A percentile compares a stretch with the other conserved stretches of the same genome.
phyloP scores from a whole-genome alignment of 2,113 vertebrate species.

The Phalacrocorax carbo region DNA sequence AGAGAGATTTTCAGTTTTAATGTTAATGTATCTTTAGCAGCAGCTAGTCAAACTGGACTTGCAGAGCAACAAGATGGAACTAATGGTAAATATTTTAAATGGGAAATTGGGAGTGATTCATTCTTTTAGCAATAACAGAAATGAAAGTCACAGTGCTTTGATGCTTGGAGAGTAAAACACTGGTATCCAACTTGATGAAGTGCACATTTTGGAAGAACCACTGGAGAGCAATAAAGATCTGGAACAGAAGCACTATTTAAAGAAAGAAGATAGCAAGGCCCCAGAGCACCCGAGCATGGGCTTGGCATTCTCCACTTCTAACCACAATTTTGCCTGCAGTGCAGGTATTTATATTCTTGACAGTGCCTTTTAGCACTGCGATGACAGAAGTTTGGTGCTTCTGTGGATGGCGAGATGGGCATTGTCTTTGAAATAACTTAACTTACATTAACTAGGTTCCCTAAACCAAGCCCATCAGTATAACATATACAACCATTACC shows the following conservation, averaged over 20 bases:
- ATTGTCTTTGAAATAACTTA: not conserved
- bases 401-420: not conserved
- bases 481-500: not conserved
- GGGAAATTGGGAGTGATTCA: not conserved
- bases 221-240: not conserved
- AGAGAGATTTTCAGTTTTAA: not conserved
- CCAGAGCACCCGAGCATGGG: not conserved
- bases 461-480: not conserved
- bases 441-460: not conserved
- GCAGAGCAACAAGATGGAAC: not conserved
- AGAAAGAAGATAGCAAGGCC: not conserved
- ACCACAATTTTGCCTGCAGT: not conserved
- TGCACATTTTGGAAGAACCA: not conserved
- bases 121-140: not conserved
- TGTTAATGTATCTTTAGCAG: not conserved
- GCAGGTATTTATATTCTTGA: not conserved
- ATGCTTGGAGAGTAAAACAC: not conserved
- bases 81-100: not conserved
- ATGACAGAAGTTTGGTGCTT: not conserved
- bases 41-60: not conserved
- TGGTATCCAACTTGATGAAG: not conserved
- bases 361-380: not conserved
- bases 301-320: not conserved
- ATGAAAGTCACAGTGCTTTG: not conserved
- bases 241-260: not conserved